Conservation (phyloP, 2,113 vertebrate species). For the Actenoides hombroni region DNA sequence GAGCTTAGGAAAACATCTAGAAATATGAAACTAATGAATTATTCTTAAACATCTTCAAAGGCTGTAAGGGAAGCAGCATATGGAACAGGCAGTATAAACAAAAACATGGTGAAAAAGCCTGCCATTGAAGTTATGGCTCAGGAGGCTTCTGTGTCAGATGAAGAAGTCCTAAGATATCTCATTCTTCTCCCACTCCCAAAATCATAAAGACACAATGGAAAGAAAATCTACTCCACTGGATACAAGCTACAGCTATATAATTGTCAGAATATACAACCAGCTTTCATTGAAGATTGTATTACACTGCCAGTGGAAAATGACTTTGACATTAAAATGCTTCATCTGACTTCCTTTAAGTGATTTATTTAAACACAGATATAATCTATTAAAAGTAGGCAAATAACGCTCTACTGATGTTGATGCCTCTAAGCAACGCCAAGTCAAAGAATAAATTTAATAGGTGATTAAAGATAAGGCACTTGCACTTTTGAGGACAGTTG, state of each 20-base stretch:
- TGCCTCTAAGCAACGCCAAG: slow-evolving; percentile 2
- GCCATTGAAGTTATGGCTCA: neutral
- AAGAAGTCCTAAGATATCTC: neutral
- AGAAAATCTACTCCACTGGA: neutral
- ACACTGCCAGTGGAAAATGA: neutral
- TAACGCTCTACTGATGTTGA: slow-evolving; percentile 12
- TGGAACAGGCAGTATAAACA: neutral
- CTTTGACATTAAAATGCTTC: neutral
- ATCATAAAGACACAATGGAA: neutral
- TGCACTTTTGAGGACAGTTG: neutral
- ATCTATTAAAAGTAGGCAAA: slow-evolving; percentile 43
- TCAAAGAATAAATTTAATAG: slow-evolving; percentile 8
- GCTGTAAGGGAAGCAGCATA: neutral
- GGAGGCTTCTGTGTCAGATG: neutral
- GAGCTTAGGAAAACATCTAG: neutral
- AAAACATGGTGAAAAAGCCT: neutral
- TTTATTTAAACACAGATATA: slow-evolving; percentile 39
- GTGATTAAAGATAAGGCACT: neutral
- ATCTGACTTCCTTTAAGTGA: neutral
- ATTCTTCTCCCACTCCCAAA: neutral
- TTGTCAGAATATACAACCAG: neutral
- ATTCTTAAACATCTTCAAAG: neutral
- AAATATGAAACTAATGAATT: neutral
- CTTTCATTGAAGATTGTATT: neutral
- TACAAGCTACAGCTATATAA: neutral